Base-by-base conservation (phyloP, 2,113 vertebrate species). In the Fulica atra region DNA sequence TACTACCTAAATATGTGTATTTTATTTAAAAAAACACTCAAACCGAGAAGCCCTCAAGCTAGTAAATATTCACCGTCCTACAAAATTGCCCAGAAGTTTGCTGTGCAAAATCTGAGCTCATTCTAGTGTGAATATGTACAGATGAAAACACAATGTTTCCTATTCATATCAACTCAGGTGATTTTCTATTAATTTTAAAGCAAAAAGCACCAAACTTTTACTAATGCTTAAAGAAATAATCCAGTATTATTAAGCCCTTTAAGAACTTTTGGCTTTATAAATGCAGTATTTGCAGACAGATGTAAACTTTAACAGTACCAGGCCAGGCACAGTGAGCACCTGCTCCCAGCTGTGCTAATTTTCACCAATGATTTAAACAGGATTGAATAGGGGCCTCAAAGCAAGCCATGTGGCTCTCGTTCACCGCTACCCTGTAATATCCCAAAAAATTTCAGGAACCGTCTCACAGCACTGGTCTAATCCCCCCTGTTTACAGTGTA, bases 321-420 rank as follows among this genome's bases (percentile, higher is more conserved):
- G 28, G 13, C 21, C 6, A 42, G 64, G 36, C 44, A 40, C 3
- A 59, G 20, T 2, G 16, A 76, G 21, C 9, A 24, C 16, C n/a
- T 56, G 15, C 50, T 36, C 42, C 42, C 29, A 54, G 48, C 42
- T 60, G 25, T 44, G 63, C 20, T 25, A 18, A 59, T 70, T 61
- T 83, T 61, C 61, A 71, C 57, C 2, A 4, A 19, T 0, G 2
- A 48, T 31, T 83, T 33, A 42, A 84, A 24, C 26, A 9, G 19
- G 16, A 69, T 11, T 16, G 54, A 89, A 79, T 21, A 69, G 0
- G 1, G 21, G 40, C 16, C 50, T 50, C 33, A 54, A 57, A 80
- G 48, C 0, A 4, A 63, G 33, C 2, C 4, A 23, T 80, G 2
- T 8, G n/a, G 57, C 38, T 74, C 66, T 56, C 0, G 0, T 61